Evolutionary conservation across 2,797 vertebrate species (phyloP), one percentile per base, ranked within the genome.

Genomic region (Gallinago stenura): DNA sequence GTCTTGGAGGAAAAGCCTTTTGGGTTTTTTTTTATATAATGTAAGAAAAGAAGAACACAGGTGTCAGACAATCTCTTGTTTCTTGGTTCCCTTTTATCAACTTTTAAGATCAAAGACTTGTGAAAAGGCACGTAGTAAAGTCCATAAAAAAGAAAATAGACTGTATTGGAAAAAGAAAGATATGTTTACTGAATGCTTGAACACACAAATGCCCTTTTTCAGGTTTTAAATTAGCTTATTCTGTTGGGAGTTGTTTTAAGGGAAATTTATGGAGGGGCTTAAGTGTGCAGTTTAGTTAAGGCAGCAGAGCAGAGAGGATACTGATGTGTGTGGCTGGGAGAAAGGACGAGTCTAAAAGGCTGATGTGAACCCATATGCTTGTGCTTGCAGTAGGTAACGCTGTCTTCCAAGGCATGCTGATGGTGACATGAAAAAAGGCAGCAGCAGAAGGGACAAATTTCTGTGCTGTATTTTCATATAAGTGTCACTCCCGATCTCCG

Each of bases 401-500:
- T 51, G 53, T 45, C 39, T 43, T 20, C 17, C 43, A 35, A 46
- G 19, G 10, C 1, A 0, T 50, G 43, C 60, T 69, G 66, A 8
- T 33, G 13, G 20, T 6, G 61, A 28, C 41, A 2, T 28, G 50
- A 54, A 60, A 50, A 48, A 61, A 64, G 20, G 21, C n/a, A 26
- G 14, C 37, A 60, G 57, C 33, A 30, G 19, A 54, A 76, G 22
- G 30, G 30, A 12, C 78, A 48, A 5, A 6, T n/a, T 48, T 33
- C 43, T 73, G 43, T 73, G 13, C 45, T 78, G 15, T 4, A 1
- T 69, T 80, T 65, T 83, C 41, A 12, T n/a, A 22, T 9, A 26
- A 58, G 62, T 24, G 26, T 43, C 25, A 51, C 25, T 65, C 7
- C 24, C 0, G 0, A 18, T 56, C 46, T 65, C 18, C 0, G 1